These are phyloP conservation scores for Chionis minor DNA, from an alignment of 2,113 vertebrate genomes.

Conservation along the genomic window DNA sequence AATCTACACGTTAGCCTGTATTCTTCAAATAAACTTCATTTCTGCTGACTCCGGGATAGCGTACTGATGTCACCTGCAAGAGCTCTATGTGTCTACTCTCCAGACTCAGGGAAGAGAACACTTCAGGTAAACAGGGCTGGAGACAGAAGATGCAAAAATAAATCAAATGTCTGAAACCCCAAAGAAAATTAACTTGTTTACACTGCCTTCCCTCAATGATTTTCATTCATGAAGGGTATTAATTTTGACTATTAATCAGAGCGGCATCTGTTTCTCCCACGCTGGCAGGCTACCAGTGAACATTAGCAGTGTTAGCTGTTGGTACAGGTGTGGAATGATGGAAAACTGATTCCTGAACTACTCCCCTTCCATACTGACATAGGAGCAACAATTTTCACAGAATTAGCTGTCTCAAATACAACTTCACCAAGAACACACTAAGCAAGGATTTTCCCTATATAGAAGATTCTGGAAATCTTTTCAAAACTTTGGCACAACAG, in stretches of 20 bases:
- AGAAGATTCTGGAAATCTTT: neutral
- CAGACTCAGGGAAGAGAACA: neutral
- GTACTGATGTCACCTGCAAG: too few species aligned
- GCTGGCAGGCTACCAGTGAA: neutral
- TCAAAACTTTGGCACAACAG: neutral
- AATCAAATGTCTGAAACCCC: neutral
- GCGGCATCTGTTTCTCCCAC: neutral
- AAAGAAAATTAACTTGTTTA: neutral
- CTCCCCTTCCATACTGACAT: neutral
- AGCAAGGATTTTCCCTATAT: neutral
- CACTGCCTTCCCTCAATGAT: neutral
- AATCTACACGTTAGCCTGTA: neutral
- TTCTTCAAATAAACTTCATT: neutral
- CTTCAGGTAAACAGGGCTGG: neutral
- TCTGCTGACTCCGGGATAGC: neutral
- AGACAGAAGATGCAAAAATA: neutral
- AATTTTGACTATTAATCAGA: constrained; percentile 13
- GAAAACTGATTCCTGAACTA: constrained; percentile 13
- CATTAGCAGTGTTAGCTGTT: neutral
- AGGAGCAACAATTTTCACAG: neutral
- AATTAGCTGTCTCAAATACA: neutral
- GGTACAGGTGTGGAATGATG: neutral
- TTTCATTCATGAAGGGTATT: neutral
- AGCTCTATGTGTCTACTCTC: neutral
- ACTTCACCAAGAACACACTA: neutral